Percentiles rank a stretch among this genome's conserved stretches.
These are phyloP conservation scores for Acrobasis consociella DNA, from an alignment of 2,888 invertebrate species.

Conservation along the genomic window DNA sequence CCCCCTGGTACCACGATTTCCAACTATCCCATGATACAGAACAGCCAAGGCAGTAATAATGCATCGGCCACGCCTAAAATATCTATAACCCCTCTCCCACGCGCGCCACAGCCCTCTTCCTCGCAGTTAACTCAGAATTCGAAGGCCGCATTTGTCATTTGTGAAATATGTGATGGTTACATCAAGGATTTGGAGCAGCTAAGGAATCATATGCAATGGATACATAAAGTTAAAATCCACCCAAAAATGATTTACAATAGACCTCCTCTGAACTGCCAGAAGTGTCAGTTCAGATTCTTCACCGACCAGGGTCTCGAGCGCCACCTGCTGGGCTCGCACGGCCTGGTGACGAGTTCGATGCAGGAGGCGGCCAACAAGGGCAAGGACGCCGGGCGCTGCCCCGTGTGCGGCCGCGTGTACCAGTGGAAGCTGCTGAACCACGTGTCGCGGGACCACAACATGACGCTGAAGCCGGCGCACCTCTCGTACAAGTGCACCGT, in stretches of 20 bases:
- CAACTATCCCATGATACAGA: conserved; percentile 70
- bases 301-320: conserved; percentile 98
- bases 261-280: conserved; percentile 97
- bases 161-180: conserved; percentile 98
- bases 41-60: conserved; percentile 58
- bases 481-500: conserved; percentile 97
- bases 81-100: conserved; percentile 94
- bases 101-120: conserved; percentile 81
- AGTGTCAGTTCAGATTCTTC: conserved; percentile 97
- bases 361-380: conserved; percentile 97
- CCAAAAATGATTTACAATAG: conserved; percentile 97
- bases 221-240: conserved; percentile 98
- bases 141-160: conserved; percentile 96
- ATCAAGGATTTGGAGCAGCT: conserved; percentile 97
- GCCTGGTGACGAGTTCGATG: conserved; percentile 97
- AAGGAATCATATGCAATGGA: conserved; percentile 98
- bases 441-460: conserved; percentile 95
- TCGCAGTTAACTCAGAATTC: conserved; percentile 65
- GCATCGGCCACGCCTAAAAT: conserved; percentile 91
- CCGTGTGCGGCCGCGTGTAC: conserved; percentile 94
- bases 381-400: conserved; percentile 97
- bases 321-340: conserved; percentile 96
- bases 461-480: conserved; percentile 96
- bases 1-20: conserved; percentile 68
- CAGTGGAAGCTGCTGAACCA: conserved; percentile 94